Evolutionary conservation across 2,113 vertebrate species (phyloP).

Genomic region (Gracilinanus agilis): DNA sequence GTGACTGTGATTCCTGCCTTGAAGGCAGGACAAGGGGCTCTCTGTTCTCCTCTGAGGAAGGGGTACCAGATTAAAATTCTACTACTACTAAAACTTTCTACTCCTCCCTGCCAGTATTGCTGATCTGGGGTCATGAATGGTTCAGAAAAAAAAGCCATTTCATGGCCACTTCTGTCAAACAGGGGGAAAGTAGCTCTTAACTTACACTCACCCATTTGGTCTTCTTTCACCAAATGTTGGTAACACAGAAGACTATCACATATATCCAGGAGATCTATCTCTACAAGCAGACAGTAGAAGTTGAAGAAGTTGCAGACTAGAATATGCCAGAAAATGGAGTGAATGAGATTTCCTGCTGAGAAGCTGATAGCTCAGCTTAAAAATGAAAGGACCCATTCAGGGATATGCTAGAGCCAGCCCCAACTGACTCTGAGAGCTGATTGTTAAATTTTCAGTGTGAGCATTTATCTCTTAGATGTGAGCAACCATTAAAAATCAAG

Average conservation of each 20-base stretch:
- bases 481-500: not conserved
- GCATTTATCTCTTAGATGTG: not conserved
- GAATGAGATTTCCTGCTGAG: not conserved
- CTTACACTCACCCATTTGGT: not conserved
- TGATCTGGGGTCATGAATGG: not conserved
- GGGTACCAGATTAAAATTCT: not conserved
- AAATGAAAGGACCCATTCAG: not conserved
- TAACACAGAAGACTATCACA: not conserved
- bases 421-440: not conserved
- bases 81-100: not conserved
- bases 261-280: not conserved
- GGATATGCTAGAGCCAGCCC: not conserved
- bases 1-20: too few species aligned
- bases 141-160: not conserved
- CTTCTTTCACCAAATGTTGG: not conserved
- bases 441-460: not conserved
- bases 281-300: not conserved
- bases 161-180: not conserved
- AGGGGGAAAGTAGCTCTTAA: not conserved
- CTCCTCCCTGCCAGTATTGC: not conserved
- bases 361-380: not conserved
- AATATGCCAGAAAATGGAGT: not conserved
- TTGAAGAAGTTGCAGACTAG: not conserved
- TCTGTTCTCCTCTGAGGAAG: not conserved
- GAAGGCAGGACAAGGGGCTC: not conserved